Evolutionary conservation across 2,113 vertebrate species (phyloP), one percentile per base, ranked within the genome.

Genomic region (Actinemys pallida): DNA sequence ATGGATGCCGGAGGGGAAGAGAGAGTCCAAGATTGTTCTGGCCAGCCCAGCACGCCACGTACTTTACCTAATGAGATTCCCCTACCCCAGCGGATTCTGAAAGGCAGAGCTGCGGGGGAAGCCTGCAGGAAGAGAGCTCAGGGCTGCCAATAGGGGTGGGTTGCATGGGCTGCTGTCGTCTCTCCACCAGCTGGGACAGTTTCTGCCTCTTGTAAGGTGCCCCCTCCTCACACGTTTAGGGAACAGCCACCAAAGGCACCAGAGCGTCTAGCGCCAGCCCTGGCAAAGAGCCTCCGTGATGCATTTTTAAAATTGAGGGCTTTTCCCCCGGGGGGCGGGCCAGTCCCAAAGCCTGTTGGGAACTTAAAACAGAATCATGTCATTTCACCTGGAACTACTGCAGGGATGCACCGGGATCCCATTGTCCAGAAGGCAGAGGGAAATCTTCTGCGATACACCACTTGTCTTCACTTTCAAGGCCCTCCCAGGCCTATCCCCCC

Each of bases 1-100:
- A 5, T 0, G 3, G 47, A 80, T 90, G 83, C 81, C 1, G 10
- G 10, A 0, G 0, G 4, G 83, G 89, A 29, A 78, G 8, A 42
- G 12, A 16, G 47, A 10, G 54, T 29, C 57, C 50, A 52, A 53
- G 80, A 39, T 27, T 13, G 31, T 24, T 29, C 29, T 20, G 20
- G 50, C 47, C 31, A n/a, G 49, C 35, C 31, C 52, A 53, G 47
- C 50, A 10, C 19, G 5, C 35, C 31, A 24, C 22, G 49, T 81
- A 39, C 29, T 22, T 14, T 14, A 39, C n/a, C 4, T 47, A 78
- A 78, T 27, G 75, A 6, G 39, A 78, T 27, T 78, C 42, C 42
- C 75, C 75, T 27, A 11, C 6, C 39, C 27, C 42, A 29, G 75
- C 42, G 8, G 75, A 14, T 8, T 25, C 75, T 47, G 72, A 42